A percentile compares a stretch with the other conserved stretches of the same genome.
These are phyloP conservation scores for Carcinoscorpius rotundicauda DNA, from an alignment of 1,140 invertebrate species.

Conservation along the genomic window DNA sequence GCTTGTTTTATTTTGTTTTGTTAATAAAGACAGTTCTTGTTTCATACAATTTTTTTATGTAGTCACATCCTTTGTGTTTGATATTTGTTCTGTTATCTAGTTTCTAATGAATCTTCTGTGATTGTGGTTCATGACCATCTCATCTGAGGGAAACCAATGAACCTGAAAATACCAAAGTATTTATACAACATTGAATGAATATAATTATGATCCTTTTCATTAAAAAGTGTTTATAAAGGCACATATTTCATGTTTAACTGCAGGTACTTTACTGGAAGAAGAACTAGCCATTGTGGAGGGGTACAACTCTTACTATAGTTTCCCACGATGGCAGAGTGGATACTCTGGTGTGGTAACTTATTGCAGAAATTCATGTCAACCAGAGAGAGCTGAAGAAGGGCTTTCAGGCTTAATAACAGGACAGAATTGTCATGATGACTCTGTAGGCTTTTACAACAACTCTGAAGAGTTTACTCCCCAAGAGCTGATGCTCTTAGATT, in stretches of 20 bases:
- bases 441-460: constrained; percentile 18
- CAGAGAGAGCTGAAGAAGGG: constrained; percentile 38
- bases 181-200: constrained; percentile 13
- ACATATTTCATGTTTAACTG: constrained; percentile 4
- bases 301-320: constrained; percentile 41
- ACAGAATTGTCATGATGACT: constrained; percentile 4
- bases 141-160: not conserved
- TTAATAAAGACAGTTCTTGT: no score
- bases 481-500: constrained; percentile 29
- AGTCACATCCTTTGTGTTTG: no score
- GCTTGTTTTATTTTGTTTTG: no score
- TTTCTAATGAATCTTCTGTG: no score
- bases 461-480: not conserved
- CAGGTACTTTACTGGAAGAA: constrained; percentile 38
- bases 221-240: no score
- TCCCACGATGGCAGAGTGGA: constrained; percentile 35
- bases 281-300: constrained; percentile 35
- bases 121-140: not conserved
- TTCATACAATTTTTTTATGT: no score
- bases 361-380: constrained; percentile 32
- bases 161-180: constrained; percentile 3
- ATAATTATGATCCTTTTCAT: constrained; percentile 4
- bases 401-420: constrained; percentile 25
- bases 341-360: constrained; percentile 44
- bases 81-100: no score